A percentile compares a stretch with the other conserved stretches of the same genome.
Evolutionary conservation across 1,140 invertebrate species (phyloP).

Genomic region (Heliconius melpomene): DNA sequence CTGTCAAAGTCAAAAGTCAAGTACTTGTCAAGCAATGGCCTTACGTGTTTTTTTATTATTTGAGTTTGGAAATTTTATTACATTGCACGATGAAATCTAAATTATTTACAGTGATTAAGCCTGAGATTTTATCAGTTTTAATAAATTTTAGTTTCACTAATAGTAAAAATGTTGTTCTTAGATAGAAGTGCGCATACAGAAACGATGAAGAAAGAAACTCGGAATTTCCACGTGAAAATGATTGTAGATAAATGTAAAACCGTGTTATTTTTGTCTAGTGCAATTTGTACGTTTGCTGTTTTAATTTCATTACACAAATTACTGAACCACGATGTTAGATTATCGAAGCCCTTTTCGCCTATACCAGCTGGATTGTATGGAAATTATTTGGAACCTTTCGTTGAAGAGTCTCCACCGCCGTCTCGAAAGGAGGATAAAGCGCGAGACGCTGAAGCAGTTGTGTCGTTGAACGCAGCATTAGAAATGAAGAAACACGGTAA

Average conservation of each 20-base stretch:
- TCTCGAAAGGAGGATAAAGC: conserved; percentile 54
- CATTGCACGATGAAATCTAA: conserved; percentile 69
- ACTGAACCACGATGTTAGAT: conserved; percentile 64
- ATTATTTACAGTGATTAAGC: conserved; percentile 51
- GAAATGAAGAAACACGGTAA: conserved; percentile 92
- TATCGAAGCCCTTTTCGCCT: conserved; percentile 70
- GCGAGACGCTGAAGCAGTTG: conserved; percentile 88
- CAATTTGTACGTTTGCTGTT: conserved; percentile 68
- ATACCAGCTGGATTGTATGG: conserved; percentile 72
- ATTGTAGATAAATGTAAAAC: conserved; percentile 71
- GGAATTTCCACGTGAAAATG: conserved; percentile 62
- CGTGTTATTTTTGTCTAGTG: conserved; percentile 69
- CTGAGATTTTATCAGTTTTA: conserved; percentile 50
- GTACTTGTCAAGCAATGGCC: conserved; percentile 47
- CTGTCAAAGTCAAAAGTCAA: conserved; percentile 11
- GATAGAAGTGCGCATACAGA: conserved; percentile 55
- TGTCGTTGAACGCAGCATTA: conserved; percentile 90
- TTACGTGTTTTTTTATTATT: conserved; percentile 76
- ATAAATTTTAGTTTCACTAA: conserved; percentile 40
- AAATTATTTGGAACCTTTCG: conserved; percentile 63
- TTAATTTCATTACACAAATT: conserved; percentile 70
- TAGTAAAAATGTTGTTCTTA: conserved; percentile 66
- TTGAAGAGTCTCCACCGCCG: conserved; percentile 50
- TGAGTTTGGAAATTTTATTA: conserved; percentile 62
- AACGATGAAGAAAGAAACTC: conserved; percentile 61